Evolutionary conservation across 2,888 invertebrate species (phyloP), one percentile per base, ranked within the genome.

Genomic region (Cheiracanthium punctorium): DNA sequence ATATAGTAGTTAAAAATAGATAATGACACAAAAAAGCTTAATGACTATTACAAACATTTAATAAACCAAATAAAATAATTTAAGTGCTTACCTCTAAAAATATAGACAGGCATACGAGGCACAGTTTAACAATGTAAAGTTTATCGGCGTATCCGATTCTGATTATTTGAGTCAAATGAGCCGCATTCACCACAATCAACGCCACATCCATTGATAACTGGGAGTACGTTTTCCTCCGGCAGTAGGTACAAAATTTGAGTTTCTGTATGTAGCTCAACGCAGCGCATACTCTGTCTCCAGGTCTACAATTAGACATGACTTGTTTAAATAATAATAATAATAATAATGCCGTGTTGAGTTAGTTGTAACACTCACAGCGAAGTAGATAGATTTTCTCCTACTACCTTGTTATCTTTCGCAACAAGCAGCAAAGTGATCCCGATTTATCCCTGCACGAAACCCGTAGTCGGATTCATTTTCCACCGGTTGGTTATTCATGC

Each of bases 41-140:
- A n/a, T n/a, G n/a, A n/a, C n/a, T n/a, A n/a, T n/a, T n/a, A n/a
- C n/a, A n/a, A n/a, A n/a, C n/a, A n/a, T n/a, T 20, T 29, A 77
- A 1, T 14, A 7, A 77, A 43, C 7, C 14, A 10, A 29, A 0
- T 43, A n/a, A n/a, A n/a, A n/a, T n/a, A n/a, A n/a, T n/a, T n/a
- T n/a, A n/a, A n/a, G n/a, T 29, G 58, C 86, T 81, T 76, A 87
- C 86, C 69, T 87, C 80, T 52, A 87, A 48, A 67, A 64, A 14
- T 4, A 87, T 81, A 4, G 87, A 87, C 7, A 87, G 30, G 12
- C 32, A 20, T 2, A 87, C 32, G 0, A 87, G 71, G 12, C 30
- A 10, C 20, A 87, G 33, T 70, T 80, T 87, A 17, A 69, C 33
- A 8, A 43, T 37, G n/a, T 71, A 75, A 24, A 87, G 52, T 30